phyloP scores from a whole-genome alignment of 2,888 invertebrate species.

The Cephus pygmeus region DNA sequence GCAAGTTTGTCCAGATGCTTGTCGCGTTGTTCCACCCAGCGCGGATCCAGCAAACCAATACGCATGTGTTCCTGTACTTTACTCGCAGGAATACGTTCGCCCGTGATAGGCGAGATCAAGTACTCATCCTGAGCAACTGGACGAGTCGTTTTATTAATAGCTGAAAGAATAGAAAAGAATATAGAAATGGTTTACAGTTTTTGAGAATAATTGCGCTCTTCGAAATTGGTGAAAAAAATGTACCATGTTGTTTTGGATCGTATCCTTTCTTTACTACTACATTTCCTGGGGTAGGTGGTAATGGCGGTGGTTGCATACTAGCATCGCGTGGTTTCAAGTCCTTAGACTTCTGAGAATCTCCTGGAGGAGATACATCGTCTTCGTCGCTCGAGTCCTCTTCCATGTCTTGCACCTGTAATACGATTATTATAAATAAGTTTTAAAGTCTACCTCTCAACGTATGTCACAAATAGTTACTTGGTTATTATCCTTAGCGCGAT shows the following conservation, averaged over 20 bases:
- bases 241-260: slow-evolving; percentile 86
- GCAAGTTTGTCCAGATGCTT: slow-evolving; percentile 92
- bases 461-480: slow-evolving; percentile 51
- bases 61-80: slow-evolving; percentile 99
- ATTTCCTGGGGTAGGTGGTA: slow-evolving; percentile 90
- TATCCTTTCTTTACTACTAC: slow-evolving; percentile 96
- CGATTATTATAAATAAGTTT: slow-evolving; percentile 14
- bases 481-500: slow-evolving; percentile 68
- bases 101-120: slow-evolving; percentile 97
- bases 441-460: not conserved
- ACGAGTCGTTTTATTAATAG: slow-evolving; percentile 70
- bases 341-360: slow-evolving; percentile 53
- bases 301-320: slow-evolving; percentile 73
- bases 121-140: slow-evolving; percentile 84
- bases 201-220: not conserved
- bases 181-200: not conserved
- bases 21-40: slow-evolving; percentile 98
- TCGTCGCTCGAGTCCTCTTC: slow-evolving; percentile 87
- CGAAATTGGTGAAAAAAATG: slow-evolving; percentile 3
- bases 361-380: slow-evolving; percentile 65
- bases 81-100: slow-evolving; percentile 95
- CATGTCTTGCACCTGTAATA: slow-evolving; percentile 82
- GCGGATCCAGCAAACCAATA: slow-evolving; percentile 94
- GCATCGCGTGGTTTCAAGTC: slow-evolving; percentile 64
- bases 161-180: slow-evolving; percentile 23